Conservation (phyloP, 2,797 vertebrate genomes). For the Lagorchestes hirsutus region DNA sequence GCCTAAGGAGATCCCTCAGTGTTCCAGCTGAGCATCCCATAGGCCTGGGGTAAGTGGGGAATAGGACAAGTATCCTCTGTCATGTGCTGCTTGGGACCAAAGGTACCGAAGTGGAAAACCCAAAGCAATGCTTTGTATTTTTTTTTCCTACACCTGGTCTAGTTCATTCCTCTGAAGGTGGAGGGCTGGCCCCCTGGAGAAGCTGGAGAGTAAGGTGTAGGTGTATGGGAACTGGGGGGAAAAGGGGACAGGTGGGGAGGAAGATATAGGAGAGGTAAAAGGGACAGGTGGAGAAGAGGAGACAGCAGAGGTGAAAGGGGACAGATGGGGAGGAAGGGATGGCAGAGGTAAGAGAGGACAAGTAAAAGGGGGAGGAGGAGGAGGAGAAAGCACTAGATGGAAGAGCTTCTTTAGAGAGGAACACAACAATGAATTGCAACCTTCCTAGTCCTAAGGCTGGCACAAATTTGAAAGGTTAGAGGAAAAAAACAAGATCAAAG, state of each 20-base stretch:
- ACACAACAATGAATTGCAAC: neutral
- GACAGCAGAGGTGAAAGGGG: neutral
- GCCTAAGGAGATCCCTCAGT: neutral
- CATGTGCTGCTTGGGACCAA: neutral
- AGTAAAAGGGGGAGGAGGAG: neutral
- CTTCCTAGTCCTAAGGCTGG: neutral
- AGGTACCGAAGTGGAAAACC: neutral
- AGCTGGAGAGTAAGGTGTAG: neutral
- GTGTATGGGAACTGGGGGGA: neutral
- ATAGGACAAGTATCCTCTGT: neutral
- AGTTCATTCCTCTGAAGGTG: neutral
- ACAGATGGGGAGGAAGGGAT: neutral
- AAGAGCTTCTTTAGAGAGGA: neutral
- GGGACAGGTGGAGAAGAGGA: neutral
- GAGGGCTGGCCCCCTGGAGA: slow-evolving; percentile 11
- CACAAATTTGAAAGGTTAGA: neutral
- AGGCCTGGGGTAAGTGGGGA: neutral
- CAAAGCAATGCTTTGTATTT: neutral
- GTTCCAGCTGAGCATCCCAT: neutral
- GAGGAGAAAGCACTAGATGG: neutral
- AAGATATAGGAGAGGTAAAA: neutral
- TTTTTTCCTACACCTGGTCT: neutral
- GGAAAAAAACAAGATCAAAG: neutral
- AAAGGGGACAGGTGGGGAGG: neutral
- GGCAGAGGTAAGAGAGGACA: no score